These are phyloP conservation scores for Scaptomyza montana DNA, from an alignment of 1,140 invertebrate species.

Conservation along the genomic window DNA sequence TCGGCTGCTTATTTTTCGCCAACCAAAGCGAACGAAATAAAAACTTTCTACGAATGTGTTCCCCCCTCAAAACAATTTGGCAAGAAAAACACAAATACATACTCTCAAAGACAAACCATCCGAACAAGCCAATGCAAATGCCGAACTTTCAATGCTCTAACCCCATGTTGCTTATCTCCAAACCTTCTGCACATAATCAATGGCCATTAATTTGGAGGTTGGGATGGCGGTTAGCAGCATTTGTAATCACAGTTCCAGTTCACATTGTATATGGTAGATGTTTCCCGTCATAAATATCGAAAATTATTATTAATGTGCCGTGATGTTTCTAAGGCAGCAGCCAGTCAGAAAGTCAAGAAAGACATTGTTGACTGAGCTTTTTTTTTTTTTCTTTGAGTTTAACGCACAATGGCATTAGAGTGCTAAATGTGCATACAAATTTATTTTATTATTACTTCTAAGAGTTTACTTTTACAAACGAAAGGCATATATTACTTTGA, in stretches of 20 bases:
- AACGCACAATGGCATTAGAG: not conserved
- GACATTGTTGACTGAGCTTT: constrained; percentile 46
- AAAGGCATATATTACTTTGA: too few relatives aligned
- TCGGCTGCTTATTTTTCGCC: constrained; percentile 57
- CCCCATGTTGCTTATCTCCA: constrained; percentile 11
- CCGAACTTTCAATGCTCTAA: constrained; percentile 66
- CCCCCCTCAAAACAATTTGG: constrained; percentile 58
- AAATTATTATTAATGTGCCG: constrained; percentile 79
- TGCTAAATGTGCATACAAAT: not conserved
- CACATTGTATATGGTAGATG: constrained; percentile 63
- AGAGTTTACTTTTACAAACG: too few relatives aligned
- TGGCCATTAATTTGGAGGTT: constrained; percentile 43
- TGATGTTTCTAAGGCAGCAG: constrained; percentile 35
- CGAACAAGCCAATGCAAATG: constrained; percentile 62
- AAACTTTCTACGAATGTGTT: constrained; percentile 41
- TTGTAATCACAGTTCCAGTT: constrained; percentile 80
- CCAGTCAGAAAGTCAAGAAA: constrained; percentile 35
- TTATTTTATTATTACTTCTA: too few relatives aligned
- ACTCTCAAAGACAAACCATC: constrained; percentile 1
- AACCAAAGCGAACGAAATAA: constrained; percentile 53
- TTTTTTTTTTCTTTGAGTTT: constrained; percentile 69
- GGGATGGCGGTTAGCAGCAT: constrained; percentile 36
- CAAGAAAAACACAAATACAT: constrained; percentile 50
- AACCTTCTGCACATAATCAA: constrained; percentile 53
- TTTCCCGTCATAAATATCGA: constrained; percentile 81